Percentiles rank a stretch among this genome's conserved stretches.
Evolutionary conservation across 2,797 vertebrate genomes (phyloP).

Genomic region (Argyrosomus regius): DNA sequence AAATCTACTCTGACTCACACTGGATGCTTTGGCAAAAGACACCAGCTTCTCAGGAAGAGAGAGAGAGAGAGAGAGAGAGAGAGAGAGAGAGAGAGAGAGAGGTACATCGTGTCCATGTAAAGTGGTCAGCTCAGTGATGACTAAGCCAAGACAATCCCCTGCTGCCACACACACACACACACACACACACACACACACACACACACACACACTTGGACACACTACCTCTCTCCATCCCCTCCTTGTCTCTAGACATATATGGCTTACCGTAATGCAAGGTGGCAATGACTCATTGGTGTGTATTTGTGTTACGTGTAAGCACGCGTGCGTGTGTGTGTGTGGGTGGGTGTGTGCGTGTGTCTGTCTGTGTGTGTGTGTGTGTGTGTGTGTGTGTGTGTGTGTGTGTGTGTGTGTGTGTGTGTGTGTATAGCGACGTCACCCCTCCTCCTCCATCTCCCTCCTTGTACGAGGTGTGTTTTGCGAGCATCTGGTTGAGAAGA

Average conservation of each 20-base stretch:
- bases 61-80: too few species aligned
- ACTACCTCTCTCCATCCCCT: constrained; percentile 27
- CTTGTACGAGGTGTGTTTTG: constrained; percentile 49
- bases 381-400: constrained; percentile 21
- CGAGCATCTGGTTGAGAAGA: constrained; percentile 54
- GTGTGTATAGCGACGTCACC: constrained; percentile 11
- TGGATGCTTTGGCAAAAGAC: constrained; percentile 30
- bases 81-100: neutral
- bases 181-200: constrained; percentile 30
- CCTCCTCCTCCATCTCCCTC: constrained; percentile 1
- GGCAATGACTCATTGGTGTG: constrained; percentile 59
- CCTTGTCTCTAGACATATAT: constrained; percentile 48
- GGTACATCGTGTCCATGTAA: constrained; percentile 52
- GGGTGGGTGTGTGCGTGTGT: constrained; percentile 11
- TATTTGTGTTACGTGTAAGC: neutral
- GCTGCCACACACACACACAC: constrained; percentile 19
- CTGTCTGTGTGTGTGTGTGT: too few species aligned
- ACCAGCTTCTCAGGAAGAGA: constrained; percentile 23
- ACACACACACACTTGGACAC: constrained; percentile 16
- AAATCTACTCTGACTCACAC: constrained; percentile 27
- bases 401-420: constrained; percentile 33
- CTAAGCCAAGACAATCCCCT: constrained; percentile 53
- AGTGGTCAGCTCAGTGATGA: constrained; percentile 50
- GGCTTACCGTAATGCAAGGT: constrained; percentile 65
- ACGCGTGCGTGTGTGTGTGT: constrained; percentile 18